Evolutionary conservation across 1,140 invertebrate genomes (phyloP).

Genomic region (Caerostris extrusa): DNA sequence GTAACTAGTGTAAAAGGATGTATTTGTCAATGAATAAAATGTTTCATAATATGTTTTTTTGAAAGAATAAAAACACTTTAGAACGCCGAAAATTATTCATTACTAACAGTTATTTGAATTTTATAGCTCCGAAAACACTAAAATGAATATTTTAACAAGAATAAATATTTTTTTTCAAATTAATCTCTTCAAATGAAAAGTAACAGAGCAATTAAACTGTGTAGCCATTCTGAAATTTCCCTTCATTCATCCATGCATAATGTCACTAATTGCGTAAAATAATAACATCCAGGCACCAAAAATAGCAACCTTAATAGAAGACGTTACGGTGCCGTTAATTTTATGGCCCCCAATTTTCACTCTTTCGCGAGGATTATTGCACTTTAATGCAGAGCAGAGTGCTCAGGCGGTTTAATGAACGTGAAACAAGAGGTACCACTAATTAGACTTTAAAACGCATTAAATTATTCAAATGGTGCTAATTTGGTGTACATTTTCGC

Average conservation of each 20-base stretch:
- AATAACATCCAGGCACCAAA: not conserved
- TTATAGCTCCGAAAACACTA: too few relatives aligned
- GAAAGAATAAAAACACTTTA: too few relatives aligned
- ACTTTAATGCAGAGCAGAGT: not conserved
- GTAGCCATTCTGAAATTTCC: not conserved
- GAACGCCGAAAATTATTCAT: too few relatives aligned
- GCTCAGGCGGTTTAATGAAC: not conserved
- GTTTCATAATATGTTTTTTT: too few relatives aligned
- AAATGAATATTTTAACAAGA: too few relatives aligned
- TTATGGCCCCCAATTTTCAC: not conserved
- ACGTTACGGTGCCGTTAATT: not conserved
- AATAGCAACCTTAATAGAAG: not conserved
- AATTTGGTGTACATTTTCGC: too few relatives aligned
- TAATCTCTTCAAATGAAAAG: not conserved
- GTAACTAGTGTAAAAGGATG: too few relatives aligned
- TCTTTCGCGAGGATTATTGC: not conserved
- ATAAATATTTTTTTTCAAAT: too few relatives aligned
- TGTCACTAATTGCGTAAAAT: constrained; percentile 16
- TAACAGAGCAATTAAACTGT: not conserved
- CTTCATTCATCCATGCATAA: not conserved
- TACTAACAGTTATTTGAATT: too few relatives aligned
- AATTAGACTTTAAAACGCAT: not conserved
- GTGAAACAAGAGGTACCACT: not conserved
- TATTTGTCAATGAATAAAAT: too few relatives aligned
- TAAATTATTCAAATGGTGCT: too few relatives aligned